A percentile compares a stretch with the other conserved stretches of the same genome.
These are phyloP conservation scores for Raphicerus campestris DNA, from an alignment of 2,113 vertebrate species.

Conservation along the genomic window DNA sequence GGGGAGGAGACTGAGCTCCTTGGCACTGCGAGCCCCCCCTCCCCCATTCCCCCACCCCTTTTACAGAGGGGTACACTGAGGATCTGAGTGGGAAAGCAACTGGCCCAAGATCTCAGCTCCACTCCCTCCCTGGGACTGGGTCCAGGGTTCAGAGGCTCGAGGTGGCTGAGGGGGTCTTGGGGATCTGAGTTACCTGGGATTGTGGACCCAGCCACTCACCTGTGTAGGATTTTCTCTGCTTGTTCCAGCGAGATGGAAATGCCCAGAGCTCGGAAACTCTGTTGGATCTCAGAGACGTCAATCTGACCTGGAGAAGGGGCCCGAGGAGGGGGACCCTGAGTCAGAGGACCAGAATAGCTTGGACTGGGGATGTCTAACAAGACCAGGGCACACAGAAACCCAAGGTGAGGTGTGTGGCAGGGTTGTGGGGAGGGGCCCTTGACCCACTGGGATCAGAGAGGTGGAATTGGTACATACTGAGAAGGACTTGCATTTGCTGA, in stretches of 20 bases:
- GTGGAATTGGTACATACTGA: neutral
- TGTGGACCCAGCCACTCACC: constrained; percentile 74
- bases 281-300: constrained; percentile 89
- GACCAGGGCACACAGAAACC: neutral
- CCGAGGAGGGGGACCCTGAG: neutral
- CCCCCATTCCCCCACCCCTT: rapidly evolving
- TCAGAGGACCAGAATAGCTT: neutral
- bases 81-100: neutral
- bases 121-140: neutral
- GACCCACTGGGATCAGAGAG: neutral
- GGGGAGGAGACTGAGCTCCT: neutral
- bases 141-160: neutral
- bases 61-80: neutral
- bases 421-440: neutral
- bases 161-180: neutral
- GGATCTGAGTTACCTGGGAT: neutral
- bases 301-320: constrained; percentile 82
- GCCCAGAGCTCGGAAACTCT: constrained; percentile 84
- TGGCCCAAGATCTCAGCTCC: neutral
- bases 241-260: constrained; percentile 84
- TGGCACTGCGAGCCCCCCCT: rapidly evolving
- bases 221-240: constrained; percentile 87
- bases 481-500: neutral
- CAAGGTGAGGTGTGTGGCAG: neutral
- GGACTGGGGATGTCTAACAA: neutral